Evolutionary conservation across 2,113 vertebrate species (phyloP).

Genomic region (Pelobates fuscus): DNA sequence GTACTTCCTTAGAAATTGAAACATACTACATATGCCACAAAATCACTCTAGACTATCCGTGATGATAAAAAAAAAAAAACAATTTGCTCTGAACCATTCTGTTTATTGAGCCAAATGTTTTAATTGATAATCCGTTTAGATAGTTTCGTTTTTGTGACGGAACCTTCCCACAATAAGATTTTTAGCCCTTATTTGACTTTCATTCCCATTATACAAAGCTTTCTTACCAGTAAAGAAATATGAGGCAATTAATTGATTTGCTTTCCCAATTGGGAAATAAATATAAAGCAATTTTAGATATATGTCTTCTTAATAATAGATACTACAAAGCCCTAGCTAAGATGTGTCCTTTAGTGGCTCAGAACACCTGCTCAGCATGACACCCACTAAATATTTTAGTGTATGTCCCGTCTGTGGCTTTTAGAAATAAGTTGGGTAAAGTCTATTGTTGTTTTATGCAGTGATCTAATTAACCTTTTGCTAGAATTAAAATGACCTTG

Average conservation of each 20-base stretch:
- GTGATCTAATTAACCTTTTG: slow-evolving; percentile 84
- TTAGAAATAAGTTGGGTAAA: slow-evolving; percentile 63
- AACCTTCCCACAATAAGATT: slow-evolving; percentile 11
- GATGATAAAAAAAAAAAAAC: no score
- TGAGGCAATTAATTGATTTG: slow-evolving; percentile 43
- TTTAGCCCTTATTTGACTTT: slow-evolving; percentile 38
- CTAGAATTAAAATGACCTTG: slow-evolving; percentile 78
- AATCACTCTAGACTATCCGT: no score
- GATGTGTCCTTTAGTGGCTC: slow-evolving; percentile 36
- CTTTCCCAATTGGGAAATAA: slow-evolving; percentile 43
- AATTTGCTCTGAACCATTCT: no score
- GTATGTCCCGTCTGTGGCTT: slow-evolving; percentile 54
- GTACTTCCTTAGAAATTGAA: no score
- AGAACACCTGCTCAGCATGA: slow-evolving; percentile 45
- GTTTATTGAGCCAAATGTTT: no score
- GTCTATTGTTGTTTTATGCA: slow-evolving; percentile 72
- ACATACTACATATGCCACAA: no score
- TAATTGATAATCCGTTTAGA: no score
- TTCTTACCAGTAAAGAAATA: slow-evolving; percentile 25
- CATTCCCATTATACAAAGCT: slow-evolving; percentile 38
- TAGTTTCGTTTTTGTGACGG: slow-evolving; percentile 20
- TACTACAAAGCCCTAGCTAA: slow-evolving; percentile 6
- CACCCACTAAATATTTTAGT: slow-evolving; percentile 48
- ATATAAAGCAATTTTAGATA: slow-evolving; percentile 43
- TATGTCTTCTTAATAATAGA: slow-evolving; percentile 42